A percentile compares a stretch with the other conserved stretches of the same genome.
Conservation (phyloP, 2,113 vertebrate genomes). For the Anoura caudifer region DNA sequence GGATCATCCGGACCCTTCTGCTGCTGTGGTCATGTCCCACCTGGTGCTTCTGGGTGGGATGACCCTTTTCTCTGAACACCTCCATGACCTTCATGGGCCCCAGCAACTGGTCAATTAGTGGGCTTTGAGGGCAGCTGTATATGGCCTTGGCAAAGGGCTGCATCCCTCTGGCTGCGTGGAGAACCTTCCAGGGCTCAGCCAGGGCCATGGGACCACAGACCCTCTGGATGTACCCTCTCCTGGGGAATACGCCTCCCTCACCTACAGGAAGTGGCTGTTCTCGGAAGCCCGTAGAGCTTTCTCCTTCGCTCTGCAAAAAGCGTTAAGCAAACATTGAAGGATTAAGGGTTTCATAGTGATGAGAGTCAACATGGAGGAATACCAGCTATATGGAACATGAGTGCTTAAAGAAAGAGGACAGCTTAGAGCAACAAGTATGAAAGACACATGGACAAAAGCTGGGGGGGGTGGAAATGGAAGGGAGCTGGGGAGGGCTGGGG, state of each 20-base stretch:
- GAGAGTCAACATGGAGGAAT: slow-evolving; percentile 18
- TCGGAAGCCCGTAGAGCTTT: background rate
- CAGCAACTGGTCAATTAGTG: no score
- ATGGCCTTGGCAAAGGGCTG: background rate
- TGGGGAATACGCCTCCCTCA: background rate
- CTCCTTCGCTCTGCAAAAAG: slow-evolving; percentile 11
- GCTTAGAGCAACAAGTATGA: no score
- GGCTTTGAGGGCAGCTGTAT: background rate
- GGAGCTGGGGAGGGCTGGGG: no score
- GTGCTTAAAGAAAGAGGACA: background rate
- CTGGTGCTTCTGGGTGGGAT: background rate
- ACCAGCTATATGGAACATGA: background rate
- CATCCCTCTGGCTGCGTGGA: no score
- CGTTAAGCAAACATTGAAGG: slow-evolving; percentile 48
- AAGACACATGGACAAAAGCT: no score
- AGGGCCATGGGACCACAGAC: no score
- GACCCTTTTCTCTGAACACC: background rate
- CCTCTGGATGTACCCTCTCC: background rate
- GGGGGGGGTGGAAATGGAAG: no score
- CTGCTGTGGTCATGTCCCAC: fast-evolving
- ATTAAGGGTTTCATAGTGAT: slow-evolving; percentile 11
- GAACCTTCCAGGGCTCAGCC: background rate
- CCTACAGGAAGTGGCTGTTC: background rate
- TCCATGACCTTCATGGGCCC: background rate
- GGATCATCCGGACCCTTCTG: no score